These are phyloP conservation scores for Synanthedon formicaeformis DNA, from an alignment of 2,888 invertebrate species.

Conservation along the genomic window DNA sequence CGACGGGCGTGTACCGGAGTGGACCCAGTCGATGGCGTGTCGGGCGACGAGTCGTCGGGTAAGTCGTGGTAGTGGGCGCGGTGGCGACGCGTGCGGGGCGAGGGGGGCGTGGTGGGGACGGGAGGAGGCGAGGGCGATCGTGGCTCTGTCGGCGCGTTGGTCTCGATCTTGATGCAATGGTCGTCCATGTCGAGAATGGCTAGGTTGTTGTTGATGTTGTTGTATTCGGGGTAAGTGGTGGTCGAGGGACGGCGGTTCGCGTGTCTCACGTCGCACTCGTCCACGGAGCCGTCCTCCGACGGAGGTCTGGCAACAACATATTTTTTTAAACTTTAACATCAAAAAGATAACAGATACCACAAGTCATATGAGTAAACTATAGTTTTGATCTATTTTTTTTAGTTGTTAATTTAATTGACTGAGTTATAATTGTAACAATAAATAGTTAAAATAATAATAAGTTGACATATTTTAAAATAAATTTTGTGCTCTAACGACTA, in stretches of 20 bases:
- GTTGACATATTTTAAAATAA: no score
- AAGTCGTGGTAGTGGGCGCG: background rate
- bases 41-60: constrained; percentile 26
- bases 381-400: background rate
- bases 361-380: background rate
- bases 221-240: constrained; percentile 35
- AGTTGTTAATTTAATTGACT: no score
- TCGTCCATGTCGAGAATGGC: constrained; percentile 64
- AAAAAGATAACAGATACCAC: background rate
- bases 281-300: constrained; percentile 15
- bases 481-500: no score
- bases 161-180: constrained; percentile 55
- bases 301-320: constrained; percentile 6
- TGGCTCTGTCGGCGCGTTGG: constrained; percentile 10
- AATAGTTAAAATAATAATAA: no score
- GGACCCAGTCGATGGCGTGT: constrained; percentile 3
- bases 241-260: background rate
- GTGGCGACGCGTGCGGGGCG: constrained; percentile 11
- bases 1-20: constrained; percentile 29
- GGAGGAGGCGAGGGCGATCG: constrained; percentile 6
- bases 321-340: background rate
- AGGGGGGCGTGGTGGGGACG: constrained; percentile 2
- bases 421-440: no score
- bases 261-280: constrained; percentile 12
- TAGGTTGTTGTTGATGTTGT: constrained; percentile 52